Evolutionary conservation across 1,140 invertebrate species (phyloP).

Genomic region (Acyrthosiphon pisum): DNA sequence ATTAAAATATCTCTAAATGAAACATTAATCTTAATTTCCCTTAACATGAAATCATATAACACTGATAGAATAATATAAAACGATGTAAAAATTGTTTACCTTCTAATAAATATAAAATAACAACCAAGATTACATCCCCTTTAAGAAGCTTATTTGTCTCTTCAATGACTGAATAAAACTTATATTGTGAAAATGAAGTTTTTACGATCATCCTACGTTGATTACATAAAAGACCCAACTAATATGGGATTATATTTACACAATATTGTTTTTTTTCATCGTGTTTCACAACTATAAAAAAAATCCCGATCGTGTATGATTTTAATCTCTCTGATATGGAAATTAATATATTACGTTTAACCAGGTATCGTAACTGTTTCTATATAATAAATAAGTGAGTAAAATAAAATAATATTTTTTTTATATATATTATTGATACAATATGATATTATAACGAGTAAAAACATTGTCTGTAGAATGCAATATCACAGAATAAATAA

Average conservation of each 20-base stretch:
- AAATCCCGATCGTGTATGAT: neutral
- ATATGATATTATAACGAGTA: neutral
- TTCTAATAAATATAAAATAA: neutral
- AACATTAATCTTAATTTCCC: neutral
- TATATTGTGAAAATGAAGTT: neutral
- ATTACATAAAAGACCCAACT: neutral
- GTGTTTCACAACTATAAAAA: neutral
- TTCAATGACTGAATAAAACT: neutral
- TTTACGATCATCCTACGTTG: neutral
- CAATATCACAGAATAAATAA: too few species aligned
- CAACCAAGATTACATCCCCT: neutral
- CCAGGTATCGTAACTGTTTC: neutral
- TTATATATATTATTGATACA: neutral
- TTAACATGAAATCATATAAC: neutral
- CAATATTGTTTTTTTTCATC: neutral
- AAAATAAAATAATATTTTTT: neutral
- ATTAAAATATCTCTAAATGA: neutral
- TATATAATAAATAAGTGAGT: neutral
- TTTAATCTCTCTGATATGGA: neutral
- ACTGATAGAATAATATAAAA: neutral
- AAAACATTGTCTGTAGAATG: neutral
- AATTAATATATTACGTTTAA: neutral
- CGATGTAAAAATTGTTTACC: neutral
- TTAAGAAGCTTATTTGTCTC: neutral
- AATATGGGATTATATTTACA: neutral